A percentile compares a stretch with the other conserved stretches of the same genome.
These are phyloP conservation scores for Vidua chalybeata DNA, from an alignment of 2,113 vertebrate species.

Conservation along the genomic window DNA sequence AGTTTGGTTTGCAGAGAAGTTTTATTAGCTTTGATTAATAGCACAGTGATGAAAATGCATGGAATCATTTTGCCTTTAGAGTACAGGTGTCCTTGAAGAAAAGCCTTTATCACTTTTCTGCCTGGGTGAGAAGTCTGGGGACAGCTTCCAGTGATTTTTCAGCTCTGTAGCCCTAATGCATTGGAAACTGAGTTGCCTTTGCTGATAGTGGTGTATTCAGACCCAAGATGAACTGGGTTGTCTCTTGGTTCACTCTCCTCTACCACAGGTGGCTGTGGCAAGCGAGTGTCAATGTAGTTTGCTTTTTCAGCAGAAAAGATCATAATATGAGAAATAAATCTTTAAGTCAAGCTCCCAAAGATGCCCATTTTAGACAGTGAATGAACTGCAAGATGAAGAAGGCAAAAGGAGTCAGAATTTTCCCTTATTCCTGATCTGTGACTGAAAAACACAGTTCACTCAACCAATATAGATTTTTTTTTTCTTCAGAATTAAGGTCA, in stretches of 20 bases:
- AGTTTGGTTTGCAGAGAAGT: neutral
- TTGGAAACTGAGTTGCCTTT: neutral
- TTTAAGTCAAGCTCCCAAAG: neutral
- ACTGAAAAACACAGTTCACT: neutral
- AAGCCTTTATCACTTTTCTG: neutral
- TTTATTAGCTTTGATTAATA: constrained; percentile 10
- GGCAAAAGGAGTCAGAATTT: neutral
- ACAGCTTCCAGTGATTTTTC: neutral
- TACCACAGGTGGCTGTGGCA: neutral
- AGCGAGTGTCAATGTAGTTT: neutral
- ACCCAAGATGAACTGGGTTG: neutral
- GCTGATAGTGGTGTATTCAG: neutral
- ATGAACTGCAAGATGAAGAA: neutral
- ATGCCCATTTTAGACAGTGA: neutral
- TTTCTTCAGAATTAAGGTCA: neutral
- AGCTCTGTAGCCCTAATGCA: neutral
- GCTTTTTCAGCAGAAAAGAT: neutral
- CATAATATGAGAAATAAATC: neutral
- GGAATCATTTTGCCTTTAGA: neutral
- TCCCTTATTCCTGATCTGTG: neutral
- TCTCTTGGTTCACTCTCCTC: neutral
- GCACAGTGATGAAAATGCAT: neutral
- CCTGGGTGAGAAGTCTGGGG: neutral
- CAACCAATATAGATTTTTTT: neutral
- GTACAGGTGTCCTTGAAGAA: neutral